These are phyloP conservation scores for Popillia japonica DNA, from an alignment of 1,140 invertebrate genomes.

Conservation along the genomic window DNA sequence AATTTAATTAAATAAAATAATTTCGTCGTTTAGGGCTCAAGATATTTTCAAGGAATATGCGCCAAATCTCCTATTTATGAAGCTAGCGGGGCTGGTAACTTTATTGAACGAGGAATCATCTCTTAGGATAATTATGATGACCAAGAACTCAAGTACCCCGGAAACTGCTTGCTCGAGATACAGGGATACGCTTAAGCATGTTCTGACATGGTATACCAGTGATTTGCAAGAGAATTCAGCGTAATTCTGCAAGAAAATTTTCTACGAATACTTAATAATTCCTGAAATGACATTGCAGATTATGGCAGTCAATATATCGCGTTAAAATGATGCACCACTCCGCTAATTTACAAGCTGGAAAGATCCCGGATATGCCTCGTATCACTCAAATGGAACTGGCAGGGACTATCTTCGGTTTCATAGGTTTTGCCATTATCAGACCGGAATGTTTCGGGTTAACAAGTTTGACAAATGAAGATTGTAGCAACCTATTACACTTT, in stretches of 20 bases:
- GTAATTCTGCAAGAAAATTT: background rate
- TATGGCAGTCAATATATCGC: slow-evolving; percentile 1
- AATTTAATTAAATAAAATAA: too few relatives aligned
- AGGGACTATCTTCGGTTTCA: background rate
- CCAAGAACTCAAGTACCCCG: background rate
- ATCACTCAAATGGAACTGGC: background rate
- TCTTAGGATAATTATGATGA: background rate
- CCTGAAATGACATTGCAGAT: background rate
- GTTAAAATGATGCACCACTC: background rate
- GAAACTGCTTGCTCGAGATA: background rate
- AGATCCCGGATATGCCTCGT: background rate
- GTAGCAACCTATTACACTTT: slow-evolving; percentile 17
- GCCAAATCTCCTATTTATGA: background rate
- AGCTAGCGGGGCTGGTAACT: background rate
- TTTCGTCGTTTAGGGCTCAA: slow-evolving; percentile 10
- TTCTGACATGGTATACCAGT: background rate
- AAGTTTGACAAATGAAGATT: background rate
- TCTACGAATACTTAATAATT: background rate
- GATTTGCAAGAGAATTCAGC: slow-evolving; percentile 1
- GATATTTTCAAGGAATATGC: background rate
- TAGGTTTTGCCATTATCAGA: background rate
- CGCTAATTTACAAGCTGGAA: background rate
- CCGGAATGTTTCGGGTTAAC: background rate
- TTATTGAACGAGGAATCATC: background rate
- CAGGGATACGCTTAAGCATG: background rate